Evolutionary conservation across 2,797 vertebrate species (phyloP).

Genomic region (Acrossocheilus wenchowensis): DNA sequence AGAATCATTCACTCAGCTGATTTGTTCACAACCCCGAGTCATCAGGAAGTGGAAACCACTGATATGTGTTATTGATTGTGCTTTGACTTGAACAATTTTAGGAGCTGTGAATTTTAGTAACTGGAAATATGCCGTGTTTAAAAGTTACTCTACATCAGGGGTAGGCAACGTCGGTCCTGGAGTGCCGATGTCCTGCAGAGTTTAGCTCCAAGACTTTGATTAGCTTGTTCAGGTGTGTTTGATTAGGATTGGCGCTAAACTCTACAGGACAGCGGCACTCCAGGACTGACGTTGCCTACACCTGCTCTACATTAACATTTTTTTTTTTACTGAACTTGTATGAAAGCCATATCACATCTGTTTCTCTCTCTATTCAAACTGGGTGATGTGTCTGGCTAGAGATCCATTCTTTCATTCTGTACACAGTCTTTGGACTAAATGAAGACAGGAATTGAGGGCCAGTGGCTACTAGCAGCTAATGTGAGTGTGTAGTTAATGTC

Average conservation of each 20-base stretch:
- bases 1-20: neutral
- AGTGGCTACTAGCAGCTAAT: slow-evolving; percentile 68
- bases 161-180: too few relatives aligned
- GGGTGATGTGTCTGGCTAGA: slow-evolving; percentile 48
- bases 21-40: neutral
- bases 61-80: neutral
- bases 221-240: too few relatives aligned
- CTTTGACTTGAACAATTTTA: neutral
- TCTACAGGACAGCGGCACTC: too few relatives aligned
- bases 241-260: too few relatives aligned
- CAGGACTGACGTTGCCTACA: too few relatives aligned
- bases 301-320: neutral
- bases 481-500: slow-evolving; percentile 63
- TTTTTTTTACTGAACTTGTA: neutral
- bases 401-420: slow-evolving; percentile 66
- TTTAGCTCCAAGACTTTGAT: too few relatives aligned
- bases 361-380: neutral
- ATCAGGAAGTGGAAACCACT: neutral
- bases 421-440: slow-evolving; percentile 76
- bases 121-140: neutral
- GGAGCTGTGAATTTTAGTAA: neutral
- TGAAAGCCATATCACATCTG: neutral
- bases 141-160: neutral
- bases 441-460: slow-evolving; percentile 79
- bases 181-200: too few relatives aligned